A percentile compares a stretch with the other conserved stretches of the same genome.
Evolutionary conservation across 1,140 invertebrate species (phyloP).

Genomic region (Drosophila erecta): DNA sequence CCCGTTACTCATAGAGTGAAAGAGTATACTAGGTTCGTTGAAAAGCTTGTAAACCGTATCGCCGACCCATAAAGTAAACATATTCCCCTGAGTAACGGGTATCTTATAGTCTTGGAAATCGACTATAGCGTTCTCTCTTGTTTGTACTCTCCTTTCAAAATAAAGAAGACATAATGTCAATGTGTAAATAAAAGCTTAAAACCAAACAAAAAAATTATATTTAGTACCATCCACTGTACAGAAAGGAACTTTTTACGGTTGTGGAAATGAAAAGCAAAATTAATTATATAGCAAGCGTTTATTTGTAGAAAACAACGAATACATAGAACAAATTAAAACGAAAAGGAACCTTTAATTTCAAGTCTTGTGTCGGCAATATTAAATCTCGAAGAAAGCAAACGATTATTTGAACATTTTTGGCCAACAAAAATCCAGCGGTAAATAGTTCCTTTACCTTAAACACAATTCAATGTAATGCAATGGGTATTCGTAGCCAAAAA

Average conservation of each 20-base stretch:
- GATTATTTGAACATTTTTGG: conserved; percentile 77
- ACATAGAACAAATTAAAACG: conserved; percentile 19
- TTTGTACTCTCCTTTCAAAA: too few species aligned
- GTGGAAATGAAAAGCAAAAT: conserved; percentile 71
- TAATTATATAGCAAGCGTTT: conserved; percentile 52
- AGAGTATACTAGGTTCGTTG: too few species aligned
- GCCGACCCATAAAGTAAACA: too few species aligned
- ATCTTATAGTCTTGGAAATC: too few species aligned
- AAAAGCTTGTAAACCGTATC: too few species aligned
- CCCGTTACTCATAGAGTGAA: too few species aligned
- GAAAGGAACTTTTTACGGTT: conserved; percentile 83
- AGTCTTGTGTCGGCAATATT: conserved; percentile 22
- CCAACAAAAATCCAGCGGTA: conserved; percentile 83
- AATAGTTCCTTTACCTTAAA: conserved; percentile 80
- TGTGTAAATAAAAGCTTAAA: conserved; percentile 44
- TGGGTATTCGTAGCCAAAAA: conserved; percentile 20
- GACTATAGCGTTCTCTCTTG: too few species aligned
- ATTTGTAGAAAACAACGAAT: conserved; percentile 51
- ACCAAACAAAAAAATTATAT: conserved; percentile 3
- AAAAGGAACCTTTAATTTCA: conserved; percentile 21
- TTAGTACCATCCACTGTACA: conserved; percentile 46
- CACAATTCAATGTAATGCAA: conserved; percentile 48
- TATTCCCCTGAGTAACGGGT: too few species aligned
- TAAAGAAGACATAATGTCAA: not conserved
- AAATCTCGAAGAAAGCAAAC: conserved; percentile 33